These are phyloP conservation scores for Zoanthus gigantus DNA, from an alignment of 92 coral and sea anemone genomes.

Conservation along the genomic window DNA sequence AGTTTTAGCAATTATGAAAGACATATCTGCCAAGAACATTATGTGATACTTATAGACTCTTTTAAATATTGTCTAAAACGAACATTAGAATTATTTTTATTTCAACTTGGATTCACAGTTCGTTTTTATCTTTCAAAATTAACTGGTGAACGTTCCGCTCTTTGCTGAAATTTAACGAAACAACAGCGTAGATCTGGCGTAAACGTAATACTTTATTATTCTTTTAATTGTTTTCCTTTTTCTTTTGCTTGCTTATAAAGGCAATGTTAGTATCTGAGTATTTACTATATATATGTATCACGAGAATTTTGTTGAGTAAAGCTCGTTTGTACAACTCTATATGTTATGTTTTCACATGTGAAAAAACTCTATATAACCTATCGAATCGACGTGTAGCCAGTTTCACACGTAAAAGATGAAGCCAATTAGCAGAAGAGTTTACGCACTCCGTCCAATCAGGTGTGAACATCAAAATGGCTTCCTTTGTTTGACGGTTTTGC, in stretches of 20 bases:
- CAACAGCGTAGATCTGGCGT: too few species aligned
- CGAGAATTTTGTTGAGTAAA: neutral
- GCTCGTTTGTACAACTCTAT: neutral
- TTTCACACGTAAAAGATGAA: neutral
- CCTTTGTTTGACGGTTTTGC: neutral
- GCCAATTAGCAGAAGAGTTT: neutral
- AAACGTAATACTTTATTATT: too few species aligned
- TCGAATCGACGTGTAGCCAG: neutral
- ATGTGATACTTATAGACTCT: neutral
- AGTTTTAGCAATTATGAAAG: slow-evolving; percentile 83
- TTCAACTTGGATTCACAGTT: too few species aligned
- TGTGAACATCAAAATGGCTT: neutral
- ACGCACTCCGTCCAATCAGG: neutral
- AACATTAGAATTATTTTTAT: too few species aligned
- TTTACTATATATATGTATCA: neutral
- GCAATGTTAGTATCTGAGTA: too few species aligned
- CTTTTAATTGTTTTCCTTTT: too few species aligned
- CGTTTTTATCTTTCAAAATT: too few species aligned
- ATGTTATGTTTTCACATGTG: neutral
- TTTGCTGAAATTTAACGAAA: too few species aligned
- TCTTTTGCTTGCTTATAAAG: too few species aligned
- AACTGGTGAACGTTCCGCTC: too few species aligned
- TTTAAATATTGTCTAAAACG: neutral
- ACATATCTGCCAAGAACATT: slow-evolving; percentile 58
- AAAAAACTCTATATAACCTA: too few species aligned